A percentile compares a stretch with the other conserved stretches of the same genome.
These are phyloP conservation scores for Pholis gunnellus DNA, from an alignment of 2,113 vertebrate species.

Conservation along the genomic window DNA sequence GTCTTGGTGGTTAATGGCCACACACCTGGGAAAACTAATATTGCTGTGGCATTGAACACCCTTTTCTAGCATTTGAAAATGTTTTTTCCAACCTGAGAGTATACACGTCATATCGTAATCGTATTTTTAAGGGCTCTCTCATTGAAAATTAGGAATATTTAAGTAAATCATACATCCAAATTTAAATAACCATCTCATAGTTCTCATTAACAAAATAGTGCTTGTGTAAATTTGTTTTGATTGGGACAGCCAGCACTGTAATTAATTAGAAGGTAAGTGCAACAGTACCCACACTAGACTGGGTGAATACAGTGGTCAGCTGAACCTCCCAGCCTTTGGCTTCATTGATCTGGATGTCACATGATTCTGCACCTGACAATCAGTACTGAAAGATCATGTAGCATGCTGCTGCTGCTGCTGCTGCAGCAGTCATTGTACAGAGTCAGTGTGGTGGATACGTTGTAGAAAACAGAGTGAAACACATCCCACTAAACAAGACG, in stretches of 20 bases:
- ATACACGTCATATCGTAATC: background rate
- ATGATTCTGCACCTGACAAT: slow-evolving; percentile 19
- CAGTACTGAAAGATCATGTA: background rate
- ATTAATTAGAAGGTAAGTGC: background rate
- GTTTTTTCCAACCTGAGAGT: slow-evolving; percentile 57
- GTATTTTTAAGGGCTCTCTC: background rate
- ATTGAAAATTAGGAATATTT: background rate
- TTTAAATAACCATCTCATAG: background rate
- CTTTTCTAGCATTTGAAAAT: slow-evolving; percentile 20
- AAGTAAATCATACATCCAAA: background rate
- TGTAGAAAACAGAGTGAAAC: slow-evolving; percentile 31
- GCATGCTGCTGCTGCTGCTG: slow-evolving; percentile 16
- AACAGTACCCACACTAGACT: background rate
- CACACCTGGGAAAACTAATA: slow-evolving; percentile 48
- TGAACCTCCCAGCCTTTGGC: slow-evolving; percentile 38
- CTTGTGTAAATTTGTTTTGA: background rate
- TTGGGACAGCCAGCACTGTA: background rate
- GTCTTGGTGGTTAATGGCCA: slow-evolving; percentile 43
- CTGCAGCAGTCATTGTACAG: slow-evolving; percentile 15
- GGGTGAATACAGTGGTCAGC: slow-evolving; percentile 1
- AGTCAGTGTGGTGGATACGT: slow-evolving; percentile 18
- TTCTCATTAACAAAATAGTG: background rate
- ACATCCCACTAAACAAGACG: slow-evolving; percentile 27
- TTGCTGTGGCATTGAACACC: slow-evolving; percentile 57
- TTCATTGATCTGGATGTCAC: slow-evolving; percentile 27